A percentile compares a stretch with the other conserved stretches of the same genome.
These are phyloP conservation scores for Babyrousa celebensis DNA, from an alignment of 2,797 vertebrate species.

Conservation along the genomic window DNA sequence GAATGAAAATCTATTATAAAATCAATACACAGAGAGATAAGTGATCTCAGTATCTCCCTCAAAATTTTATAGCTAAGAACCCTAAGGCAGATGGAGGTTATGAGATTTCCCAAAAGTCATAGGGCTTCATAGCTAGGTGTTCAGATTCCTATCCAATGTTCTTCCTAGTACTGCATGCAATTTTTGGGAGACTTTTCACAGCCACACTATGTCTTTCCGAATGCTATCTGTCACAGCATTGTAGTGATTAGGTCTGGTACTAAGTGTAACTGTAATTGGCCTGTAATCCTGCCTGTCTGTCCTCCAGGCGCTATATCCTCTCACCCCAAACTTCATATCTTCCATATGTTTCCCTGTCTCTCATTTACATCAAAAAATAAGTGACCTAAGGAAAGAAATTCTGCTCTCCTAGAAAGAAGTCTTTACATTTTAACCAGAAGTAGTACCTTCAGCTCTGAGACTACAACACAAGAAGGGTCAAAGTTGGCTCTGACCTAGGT, in stretches of 20 bases:
- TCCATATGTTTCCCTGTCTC: conserved; percentile 1
- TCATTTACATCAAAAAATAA: conserved; percentile 54
- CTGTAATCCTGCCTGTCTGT: neutral
- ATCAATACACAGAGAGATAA: neutral
- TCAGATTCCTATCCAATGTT: neutral
- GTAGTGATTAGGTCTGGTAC: neutral
- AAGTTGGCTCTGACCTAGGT: conserved; percentile 39
- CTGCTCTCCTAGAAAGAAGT: conserved; percentile 60
- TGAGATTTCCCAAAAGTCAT: conserved; percentile 1
- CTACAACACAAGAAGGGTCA: neutral
- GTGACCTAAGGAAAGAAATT: neutral
- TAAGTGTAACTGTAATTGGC: neutral
- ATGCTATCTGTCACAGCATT: neutral
- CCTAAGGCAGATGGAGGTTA: neutral
- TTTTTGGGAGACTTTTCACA: neutral
- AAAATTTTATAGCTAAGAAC: conserved; percentile 25
- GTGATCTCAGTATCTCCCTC: neutral
- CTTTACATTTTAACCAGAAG: conserved; percentile 36
- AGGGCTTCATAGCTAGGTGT: neutral
- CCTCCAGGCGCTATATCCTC: neutral
- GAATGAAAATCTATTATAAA: conserved; percentile 9
- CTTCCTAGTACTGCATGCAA: neutral
- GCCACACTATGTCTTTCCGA: conserved; percentile 1
- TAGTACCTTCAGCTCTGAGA: neutral
- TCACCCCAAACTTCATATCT: neutral